Evolutionary conservation across 2,888 invertebrate species (phyloP).

Genomic region (Syrphus vitripennis): DNA sequence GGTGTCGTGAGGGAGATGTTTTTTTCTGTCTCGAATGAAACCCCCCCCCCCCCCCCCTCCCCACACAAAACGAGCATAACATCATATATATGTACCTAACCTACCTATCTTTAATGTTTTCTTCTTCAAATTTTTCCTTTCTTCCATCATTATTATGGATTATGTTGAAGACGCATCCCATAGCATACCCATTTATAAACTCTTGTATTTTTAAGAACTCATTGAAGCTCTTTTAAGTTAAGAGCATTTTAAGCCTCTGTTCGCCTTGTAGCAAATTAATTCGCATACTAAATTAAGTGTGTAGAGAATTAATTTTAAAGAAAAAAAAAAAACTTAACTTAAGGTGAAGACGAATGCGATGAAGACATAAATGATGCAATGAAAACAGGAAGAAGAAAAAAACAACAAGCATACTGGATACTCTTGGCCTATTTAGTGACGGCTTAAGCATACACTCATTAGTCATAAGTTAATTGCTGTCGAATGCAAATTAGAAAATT

Average conservation of each 20-base stretch:
- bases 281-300: conserved; percentile 66
- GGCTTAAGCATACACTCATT: conserved; percentile 32
- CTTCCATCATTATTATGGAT: conserved; percentile 33
- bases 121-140: conserved; percentile 27
- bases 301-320: conserved; percentile 54
- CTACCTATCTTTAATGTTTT: conserved; percentile 56
- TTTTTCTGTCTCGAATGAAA: neutral
- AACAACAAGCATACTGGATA: conserved; percentile 5
- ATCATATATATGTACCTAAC: too few relatives aligned
- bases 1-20: neutral
- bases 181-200: neutral
- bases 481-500: conserved; percentile 53
- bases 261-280: conserved; percentile 62
- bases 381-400: neutral
- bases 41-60: too few relatives aligned
- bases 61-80: conserved; percentile 45
- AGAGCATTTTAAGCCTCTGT: conserved; percentile 33
- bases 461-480: conserved; percentile 50
- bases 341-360: neutral
- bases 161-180: conserved; percentile 65
- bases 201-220: neutral
- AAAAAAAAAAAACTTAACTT: conserved; percentile 1
- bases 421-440: conserved; percentile 46
- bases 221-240: conserved; percentile 10
- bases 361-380: neutral